Conservation (phyloP, 2,888 invertebrate genomes). For the Caenorhabditis angaria region DNA sequence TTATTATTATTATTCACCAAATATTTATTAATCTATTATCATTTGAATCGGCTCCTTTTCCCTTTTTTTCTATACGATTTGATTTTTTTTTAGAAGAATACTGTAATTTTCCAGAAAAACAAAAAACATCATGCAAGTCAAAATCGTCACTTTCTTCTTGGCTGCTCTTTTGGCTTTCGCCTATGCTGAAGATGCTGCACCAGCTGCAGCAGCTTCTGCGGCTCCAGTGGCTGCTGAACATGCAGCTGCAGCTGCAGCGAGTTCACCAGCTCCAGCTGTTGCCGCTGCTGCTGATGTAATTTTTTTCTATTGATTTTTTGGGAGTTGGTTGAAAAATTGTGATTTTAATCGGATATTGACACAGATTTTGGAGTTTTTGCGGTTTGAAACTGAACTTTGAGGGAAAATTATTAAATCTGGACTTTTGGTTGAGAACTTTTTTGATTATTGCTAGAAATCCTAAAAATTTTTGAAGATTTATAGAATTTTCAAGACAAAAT, state of each 20-base stretch:
- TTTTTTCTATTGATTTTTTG: not conserved
- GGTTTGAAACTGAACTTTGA: too few species aligned
- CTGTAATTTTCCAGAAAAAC: conserved; percentile 16
- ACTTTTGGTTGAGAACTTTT: too few species aligned
- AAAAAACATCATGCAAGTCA: not conserved
- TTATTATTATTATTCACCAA: not conserved
- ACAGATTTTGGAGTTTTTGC: too few species aligned
- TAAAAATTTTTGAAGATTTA: too few species aligned
- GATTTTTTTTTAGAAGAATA: conserved; percentile 8
- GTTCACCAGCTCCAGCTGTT: not conserved
- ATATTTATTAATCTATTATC: not conserved
- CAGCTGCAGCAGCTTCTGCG: not conserved
- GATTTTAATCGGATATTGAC: too few species aligned
- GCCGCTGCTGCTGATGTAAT: conserved; percentile 5
- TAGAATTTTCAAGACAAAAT: too few species aligned
- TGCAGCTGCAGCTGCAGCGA: not conserved
- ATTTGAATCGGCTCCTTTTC: not conserved
- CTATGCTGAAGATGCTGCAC: not conserved
- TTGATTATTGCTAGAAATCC: too few species aligned
- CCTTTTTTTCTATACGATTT: conserved; percentile 4
- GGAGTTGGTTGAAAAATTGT: not conserved
- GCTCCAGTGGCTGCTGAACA: not conserved
- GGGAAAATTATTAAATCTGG: too few species aligned
- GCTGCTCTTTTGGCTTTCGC: not conserved
- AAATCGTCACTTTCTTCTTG: not conserved